phyloP scores from a whole-genome alignment of 2,888 invertebrate species.

The Dendrolimus pini region DNA sequence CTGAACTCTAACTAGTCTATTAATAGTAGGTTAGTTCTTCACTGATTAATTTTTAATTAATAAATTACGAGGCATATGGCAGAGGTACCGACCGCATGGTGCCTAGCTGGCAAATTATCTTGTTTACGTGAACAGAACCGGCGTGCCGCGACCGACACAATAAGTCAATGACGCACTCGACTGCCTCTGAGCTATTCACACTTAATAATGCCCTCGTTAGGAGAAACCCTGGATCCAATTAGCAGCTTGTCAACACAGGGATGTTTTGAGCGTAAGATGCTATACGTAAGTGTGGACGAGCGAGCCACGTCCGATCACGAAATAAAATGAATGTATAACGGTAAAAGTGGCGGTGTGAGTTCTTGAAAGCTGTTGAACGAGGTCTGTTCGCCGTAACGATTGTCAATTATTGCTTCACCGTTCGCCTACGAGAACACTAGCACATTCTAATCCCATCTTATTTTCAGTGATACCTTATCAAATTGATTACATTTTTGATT shows the following conservation, averaged over 20 bases:
- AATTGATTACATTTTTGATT: constrained; percentile 16
- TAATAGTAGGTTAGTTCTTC: constrained; percentile 17
- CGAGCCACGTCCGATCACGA: constrained; percentile 53
- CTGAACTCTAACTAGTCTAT: constrained; percentile 15
- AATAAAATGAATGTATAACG: constrained; percentile 72
- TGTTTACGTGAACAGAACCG: constrained; percentile 52
- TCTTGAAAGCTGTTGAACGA: constrained; percentile 67
- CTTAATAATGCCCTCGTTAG: constrained; percentile 29
- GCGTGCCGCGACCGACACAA: constrained; percentile 20
- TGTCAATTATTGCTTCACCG: constrained; percentile 58
- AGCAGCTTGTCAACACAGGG: constrained; percentile 40
- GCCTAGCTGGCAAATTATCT: constrained; percentile 62
- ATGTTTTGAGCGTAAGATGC: constrained; percentile 12
- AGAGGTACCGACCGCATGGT: constrained; percentile 63
- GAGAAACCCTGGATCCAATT: constrained; percentile 40
- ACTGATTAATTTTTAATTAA: constrained; percentile 28
- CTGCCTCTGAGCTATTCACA: constrained; percentile 19
- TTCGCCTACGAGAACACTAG: constrained; percentile 44
- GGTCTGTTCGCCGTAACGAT: constrained; percentile 45
- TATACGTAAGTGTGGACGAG: constrained; percentile 32
- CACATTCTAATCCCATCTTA: constrained; percentile 27
- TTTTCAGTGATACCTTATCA: constrained; percentile 44
- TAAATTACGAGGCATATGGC: constrained; percentile 53
- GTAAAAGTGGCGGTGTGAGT: constrained; percentile 67
- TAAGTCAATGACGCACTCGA: constrained; percentile 32